Conservation (phyloP, 2,797 vertebrate species). For the Remorina albescens region DNA sequence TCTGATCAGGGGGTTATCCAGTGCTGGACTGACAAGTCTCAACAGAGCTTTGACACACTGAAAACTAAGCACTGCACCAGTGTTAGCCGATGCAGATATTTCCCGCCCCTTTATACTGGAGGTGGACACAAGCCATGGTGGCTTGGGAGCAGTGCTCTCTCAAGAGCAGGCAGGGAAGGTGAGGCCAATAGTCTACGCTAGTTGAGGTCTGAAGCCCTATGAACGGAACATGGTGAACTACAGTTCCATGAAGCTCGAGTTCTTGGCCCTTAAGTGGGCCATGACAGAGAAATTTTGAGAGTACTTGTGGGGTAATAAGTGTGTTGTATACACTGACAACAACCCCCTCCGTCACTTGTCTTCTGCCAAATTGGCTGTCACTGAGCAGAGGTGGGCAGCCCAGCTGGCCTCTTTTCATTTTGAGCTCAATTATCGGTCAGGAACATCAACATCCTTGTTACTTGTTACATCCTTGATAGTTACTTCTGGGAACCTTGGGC, state of each 20-base stretch:
- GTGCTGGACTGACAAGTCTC: not conserved
- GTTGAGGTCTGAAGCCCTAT: not conserved
- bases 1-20: too few relatives aligned
- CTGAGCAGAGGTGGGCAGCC: conserved; percentile 2
- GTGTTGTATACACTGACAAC: not conserved
- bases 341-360: not conserved
- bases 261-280: conserved; percentile 15
- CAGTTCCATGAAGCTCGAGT: conserved; percentile 20
- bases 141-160: too few relatives aligned
- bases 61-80: not conserved
- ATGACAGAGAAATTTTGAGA: conserved; percentile 15
- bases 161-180: not conserved
- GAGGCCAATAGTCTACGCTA: not conserved
- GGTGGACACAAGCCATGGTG: not conserved
- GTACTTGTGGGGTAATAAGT: not conserved
- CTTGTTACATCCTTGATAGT: too few relatives aligned
- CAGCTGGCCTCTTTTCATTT: too few relatives aligned
- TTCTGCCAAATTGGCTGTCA: not conserved
- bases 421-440: too few relatives aligned
- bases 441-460: too few relatives aligned
- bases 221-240: conserved; percentile 4
- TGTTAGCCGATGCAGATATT: not conserved
- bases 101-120: not conserved
- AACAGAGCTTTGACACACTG: rapidly evolving
- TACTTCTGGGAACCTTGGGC: too few relatives aligned